Evolutionary conservation across 2,888 invertebrate genomes (phyloP).

Genomic region (Sthenelais limicola): DNA sequence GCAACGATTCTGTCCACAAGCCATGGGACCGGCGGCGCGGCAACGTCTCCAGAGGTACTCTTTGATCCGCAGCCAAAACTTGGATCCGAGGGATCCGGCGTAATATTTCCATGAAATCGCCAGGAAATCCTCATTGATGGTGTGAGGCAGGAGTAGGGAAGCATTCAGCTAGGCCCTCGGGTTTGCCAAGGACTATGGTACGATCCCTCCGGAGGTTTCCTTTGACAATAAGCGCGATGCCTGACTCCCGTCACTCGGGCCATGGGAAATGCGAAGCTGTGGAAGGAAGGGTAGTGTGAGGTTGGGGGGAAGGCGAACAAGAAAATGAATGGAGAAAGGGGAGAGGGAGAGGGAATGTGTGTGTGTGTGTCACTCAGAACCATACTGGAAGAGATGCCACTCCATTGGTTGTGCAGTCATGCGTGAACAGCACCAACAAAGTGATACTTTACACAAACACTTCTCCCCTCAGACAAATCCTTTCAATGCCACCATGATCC

Average conservation of each 20-base stretch:
- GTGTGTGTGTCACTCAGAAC: too few species aligned
- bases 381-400: too few species aligned
- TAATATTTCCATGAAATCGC: slow-evolving; percentile 37
- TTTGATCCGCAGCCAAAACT: slow-evolving; percentile 27
- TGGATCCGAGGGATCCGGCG: too few species aligned
- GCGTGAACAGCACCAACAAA: slow-evolving; percentile 3
- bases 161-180: too few species aligned
- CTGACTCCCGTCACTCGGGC: background rate
- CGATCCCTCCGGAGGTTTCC: too few species aligned
- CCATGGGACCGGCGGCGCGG: slow-evolving; percentile 9
- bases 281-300: background rate
- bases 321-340: background rate
- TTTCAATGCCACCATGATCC: slow-evolving; percentile 16
- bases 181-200: too few species aligned
- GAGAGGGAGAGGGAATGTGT: background rate
- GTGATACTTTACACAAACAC: slow-evolving; percentile 28
- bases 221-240: slow-evolving; percentile 34
- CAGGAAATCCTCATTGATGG: slow-evolving; percentile 24
- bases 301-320: background rate
- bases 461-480: background rate
- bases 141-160: too few species aligned
- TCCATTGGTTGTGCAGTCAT: slow-evolving; percentile 1
- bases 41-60: background rate
- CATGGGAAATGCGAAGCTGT: background rate
- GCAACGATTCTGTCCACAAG: slow-evolving; percentile 26